These are phyloP conservation scores for Lepidostoma basale DNA, from an alignment of 1,140 invertebrate genomes.

Conservation along the genomic window DNA sequence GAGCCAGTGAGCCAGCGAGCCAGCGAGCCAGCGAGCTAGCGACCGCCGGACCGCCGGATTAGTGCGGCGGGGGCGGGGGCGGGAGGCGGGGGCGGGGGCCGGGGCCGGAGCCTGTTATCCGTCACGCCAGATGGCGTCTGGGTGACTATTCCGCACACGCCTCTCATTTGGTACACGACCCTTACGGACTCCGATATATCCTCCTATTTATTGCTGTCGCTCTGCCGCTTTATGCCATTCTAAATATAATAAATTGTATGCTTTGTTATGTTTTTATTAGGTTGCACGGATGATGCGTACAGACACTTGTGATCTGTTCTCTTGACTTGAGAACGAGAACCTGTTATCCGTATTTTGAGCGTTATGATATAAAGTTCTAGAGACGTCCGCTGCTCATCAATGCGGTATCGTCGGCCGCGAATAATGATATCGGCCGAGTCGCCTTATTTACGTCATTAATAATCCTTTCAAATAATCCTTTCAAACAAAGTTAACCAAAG, in stretches of 20 bases:
- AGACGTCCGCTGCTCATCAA: background rate
- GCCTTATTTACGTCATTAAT: conserved; percentile 2
- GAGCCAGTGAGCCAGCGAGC: background rate
- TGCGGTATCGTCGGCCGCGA: too few species aligned
- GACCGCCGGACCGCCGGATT: background rate
- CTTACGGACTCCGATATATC: background rate
- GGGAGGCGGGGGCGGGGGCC: background rate
- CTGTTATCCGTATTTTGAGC: too few species aligned
- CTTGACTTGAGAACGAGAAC: too few species aligned
- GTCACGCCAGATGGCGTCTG: conserved; percentile 14
- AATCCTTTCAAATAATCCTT: conserved; percentile 17
- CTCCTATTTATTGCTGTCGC: background rate
- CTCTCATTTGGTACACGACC: background rate
- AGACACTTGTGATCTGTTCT: too few species aligned
- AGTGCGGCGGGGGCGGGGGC: conserved; percentile 2
- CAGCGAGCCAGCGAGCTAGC: background rate
- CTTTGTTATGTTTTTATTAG: too few species aligned
- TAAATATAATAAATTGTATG: too few species aligned
- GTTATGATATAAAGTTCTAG: background rate
- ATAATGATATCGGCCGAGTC: too few species aligned
- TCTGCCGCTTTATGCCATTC: too few species aligned
- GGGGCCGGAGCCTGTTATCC: conserved; percentile 15
- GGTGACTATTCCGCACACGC: background rate
- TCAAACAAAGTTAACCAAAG: conserved; percentile 19
- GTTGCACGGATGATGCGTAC: too few species aligned